These are phyloP conservation scores for Dendrolimus kikuchii DNA, from an alignment of 1,140 invertebrate genomes.

Conservation along the genomic window DNA sequence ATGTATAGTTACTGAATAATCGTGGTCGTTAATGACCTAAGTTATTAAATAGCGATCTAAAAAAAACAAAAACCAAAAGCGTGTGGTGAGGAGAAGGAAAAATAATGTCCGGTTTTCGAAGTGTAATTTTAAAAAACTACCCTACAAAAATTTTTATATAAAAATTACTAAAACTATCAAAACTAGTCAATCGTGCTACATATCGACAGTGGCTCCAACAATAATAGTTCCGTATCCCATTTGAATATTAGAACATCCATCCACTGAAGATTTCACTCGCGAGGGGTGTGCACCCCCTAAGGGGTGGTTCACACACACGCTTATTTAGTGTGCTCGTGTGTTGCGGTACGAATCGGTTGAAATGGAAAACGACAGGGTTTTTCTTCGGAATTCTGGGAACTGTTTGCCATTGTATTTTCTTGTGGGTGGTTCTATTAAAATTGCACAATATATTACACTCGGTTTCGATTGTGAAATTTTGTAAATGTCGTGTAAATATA, in stretches of 20 bases:
- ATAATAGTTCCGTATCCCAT: conserved; percentile 72
- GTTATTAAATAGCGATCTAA: no score
- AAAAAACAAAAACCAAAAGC: no score
- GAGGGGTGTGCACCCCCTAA: conserved; percentile 3
- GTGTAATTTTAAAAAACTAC: no score
- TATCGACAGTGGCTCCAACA: conserved; percentile 70
- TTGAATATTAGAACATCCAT: conserved; percentile 71
- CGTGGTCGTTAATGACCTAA: no score
- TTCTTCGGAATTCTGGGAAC: not conserved
- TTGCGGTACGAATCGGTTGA: conserved; percentile 1
- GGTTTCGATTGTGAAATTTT: no score
- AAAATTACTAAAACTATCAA: conserved; percentile 36
- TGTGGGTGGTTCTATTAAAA: no score
- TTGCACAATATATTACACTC: no score
- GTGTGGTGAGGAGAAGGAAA: no score
- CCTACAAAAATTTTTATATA: not conserved
- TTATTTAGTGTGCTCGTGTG: conserved; percentile 22
- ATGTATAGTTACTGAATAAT: no score
- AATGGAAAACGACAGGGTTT: conserved; percentile 1
- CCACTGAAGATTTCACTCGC: conserved; percentile 58
- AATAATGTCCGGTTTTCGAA: no score
- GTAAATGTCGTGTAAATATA: no score
- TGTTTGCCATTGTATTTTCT: no score
- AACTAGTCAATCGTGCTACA: conserved; percentile 18
- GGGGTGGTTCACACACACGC: conserved; percentile 28